Evolutionary conservation across 2,113 vertebrate species (phyloP).

Genomic region (human): DNA sequence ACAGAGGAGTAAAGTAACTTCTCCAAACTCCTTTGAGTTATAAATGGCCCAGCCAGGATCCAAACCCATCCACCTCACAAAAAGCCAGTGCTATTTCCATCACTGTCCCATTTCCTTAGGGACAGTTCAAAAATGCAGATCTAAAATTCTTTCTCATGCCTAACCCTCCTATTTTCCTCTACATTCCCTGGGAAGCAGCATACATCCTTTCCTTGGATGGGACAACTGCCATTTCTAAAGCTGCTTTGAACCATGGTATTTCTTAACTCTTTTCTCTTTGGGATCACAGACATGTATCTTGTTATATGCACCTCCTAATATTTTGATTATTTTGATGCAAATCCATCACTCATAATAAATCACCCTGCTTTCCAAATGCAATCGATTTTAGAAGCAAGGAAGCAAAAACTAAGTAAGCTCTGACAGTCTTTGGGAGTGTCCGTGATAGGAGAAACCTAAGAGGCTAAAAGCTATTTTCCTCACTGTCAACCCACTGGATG

Average conservation of each 20-base stretch:
- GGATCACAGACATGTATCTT: neutral
- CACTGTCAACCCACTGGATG: slow-evolving; percentile 73
- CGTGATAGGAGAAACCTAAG: slow-evolving; percentile 79
- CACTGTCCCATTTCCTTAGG: neutral
- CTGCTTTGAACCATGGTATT: neutral
- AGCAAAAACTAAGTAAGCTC: slow-evolving; percentile 71
- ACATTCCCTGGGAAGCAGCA: neutral
- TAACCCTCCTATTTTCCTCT: neutral
- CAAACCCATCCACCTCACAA: neutral
- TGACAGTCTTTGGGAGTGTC: slow-evolving; percentile 75
- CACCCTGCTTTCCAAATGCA: slow-evolving; percentile 72
- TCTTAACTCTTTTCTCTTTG: neutral
- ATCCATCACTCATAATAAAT: slow-evolving; percentile 73
- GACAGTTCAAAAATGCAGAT: neutral
- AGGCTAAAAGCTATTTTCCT: slow-evolving; percentile 81
- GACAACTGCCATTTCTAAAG: neutral
- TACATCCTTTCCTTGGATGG: neutral
- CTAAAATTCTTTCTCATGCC: neutral
- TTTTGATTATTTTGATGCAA: slow-evolving; percentile 84
- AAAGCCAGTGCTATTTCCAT: neutral
- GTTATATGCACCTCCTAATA: slow-evolving; percentile 51
- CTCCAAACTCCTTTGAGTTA: neutral
- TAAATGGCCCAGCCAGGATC: neutral
- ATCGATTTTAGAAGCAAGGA: slow-evolving; percentile 81
- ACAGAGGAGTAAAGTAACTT: neutral